Evolutionary conservation across 2,797 vertebrate species (phyloP), one percentile per base, ranked within the genome.

Genomic region (Pangasius mekongensis): DNA sequence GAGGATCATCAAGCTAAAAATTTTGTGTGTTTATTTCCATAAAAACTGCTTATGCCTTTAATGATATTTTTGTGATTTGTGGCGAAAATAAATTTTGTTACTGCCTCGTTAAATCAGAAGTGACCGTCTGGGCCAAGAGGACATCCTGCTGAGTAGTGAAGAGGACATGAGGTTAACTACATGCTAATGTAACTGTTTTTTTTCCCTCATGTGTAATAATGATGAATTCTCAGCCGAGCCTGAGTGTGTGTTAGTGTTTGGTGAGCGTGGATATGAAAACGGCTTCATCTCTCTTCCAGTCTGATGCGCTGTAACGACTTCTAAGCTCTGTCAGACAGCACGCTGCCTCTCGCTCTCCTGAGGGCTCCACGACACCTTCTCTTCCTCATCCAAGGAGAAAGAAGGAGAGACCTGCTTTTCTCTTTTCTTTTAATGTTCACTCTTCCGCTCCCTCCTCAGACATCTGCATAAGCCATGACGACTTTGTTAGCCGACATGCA

Each of bases 301-400:
- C 67, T 56, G 58, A 36, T 47, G 30, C n/a, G 67, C 87, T 82
- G 93, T 93, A 91, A 94, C 94, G 92, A 94, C 94, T 95, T 95
- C 94, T 95, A 95, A 96, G 95, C 94, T 95, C 94, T 94, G 95
- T 96, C 94, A 96, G 95, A 96, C 94, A 94, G 93, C 94, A 93
- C 47, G 78, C 87, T 36, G 73, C 92, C 91, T 91, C 91, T 86
- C 49, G 67, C 78, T 89, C 89, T 92, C 92, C 87, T 66, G 93
- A 93, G 93, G 92, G 92, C 91, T 92, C 33, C 89, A 84, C 91
- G 92, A 94, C 94, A 95, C 95, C 94, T 95, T 94, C 73, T 91
- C 92, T 91, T 93, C 94, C 93, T 93, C 89, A 92, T 93, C 93
- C 92, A 91, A 94, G 93, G 93, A 93, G 93, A 93, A 91, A 91